Percentiles rank a stretch among this genome's conserved stretches.
phyloP scores from a whole-genome alignment of 1,140 invertebrate genomes.

The Acyrthosiphon pisum region DNA sequence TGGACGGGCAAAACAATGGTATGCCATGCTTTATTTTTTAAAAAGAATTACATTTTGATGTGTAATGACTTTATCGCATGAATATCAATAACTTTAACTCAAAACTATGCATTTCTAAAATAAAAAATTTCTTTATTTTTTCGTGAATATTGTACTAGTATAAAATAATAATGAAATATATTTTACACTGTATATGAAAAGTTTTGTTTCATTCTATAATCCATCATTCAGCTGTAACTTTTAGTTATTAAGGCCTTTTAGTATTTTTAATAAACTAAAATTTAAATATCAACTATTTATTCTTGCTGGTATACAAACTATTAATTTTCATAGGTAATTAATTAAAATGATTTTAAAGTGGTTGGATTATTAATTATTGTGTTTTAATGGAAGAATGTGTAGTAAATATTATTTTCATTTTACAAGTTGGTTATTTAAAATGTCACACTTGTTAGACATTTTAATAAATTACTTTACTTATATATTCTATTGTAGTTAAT shows the following conservation, averaged over 20 bases:
- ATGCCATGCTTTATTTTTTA: slow-evolving; percentile 61
- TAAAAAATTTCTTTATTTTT: neutral
- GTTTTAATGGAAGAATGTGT: neutral
- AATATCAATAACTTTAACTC: neutral
- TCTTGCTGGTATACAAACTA: too few relatives aligned
- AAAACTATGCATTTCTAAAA: neutral
- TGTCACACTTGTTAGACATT: neutral
- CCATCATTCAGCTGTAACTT: neutral
- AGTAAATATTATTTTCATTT: neutral
- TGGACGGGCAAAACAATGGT: slow-evolving; percentile 97
- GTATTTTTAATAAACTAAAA: neutral
- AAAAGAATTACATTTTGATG: neutral
- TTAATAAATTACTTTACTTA: neutral
- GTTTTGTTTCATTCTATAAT: neutral
- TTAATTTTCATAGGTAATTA: too few relatives aligned
- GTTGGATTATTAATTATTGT: neutral
- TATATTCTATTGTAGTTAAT: neutral
- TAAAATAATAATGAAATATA: neutral
- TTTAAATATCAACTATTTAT: too few relatives aligned
- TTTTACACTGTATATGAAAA: neutral
- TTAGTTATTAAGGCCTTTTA: neutral
- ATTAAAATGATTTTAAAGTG: neutral
- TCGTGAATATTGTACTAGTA: neutral
- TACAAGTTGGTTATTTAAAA: neutral
- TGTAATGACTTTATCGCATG: neutral